Conservation (phyloP, 92 coral and sea anemone genomes). For the Porites divaricata region DNA sequence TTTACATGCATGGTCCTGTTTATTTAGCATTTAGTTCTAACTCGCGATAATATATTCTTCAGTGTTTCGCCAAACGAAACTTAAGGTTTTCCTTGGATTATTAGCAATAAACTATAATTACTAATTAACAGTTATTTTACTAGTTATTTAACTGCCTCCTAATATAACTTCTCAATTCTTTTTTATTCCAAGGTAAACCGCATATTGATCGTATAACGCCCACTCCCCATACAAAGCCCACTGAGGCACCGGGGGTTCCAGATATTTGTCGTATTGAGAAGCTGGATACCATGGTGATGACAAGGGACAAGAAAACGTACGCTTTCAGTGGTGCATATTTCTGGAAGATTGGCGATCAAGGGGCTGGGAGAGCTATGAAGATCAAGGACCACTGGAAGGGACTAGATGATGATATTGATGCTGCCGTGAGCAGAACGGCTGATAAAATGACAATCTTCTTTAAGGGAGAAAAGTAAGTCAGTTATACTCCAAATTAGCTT, state of each 20-base stretch:
- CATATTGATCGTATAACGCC: conserved; percentile 31
- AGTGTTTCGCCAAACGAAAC: too few relatives aligned
- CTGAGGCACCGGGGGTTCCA: conserved; percentile 22
- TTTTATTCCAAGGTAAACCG: conserved; percentile 28
- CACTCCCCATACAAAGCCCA: conserved; percentile 37
- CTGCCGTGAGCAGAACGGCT: conserved; percentile 53
- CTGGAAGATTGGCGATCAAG: conserved; percentile 33
- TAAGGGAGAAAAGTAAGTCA: conserved; percentile 74
- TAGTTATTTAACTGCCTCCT: too few relatives aligned
- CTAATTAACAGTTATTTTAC: too few relatives aligned
- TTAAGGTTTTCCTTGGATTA: too few relatives aligned
- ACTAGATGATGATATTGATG: conserved; percentile 34
- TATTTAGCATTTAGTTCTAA: too few relatives aligned
- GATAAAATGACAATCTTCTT: conserved; percentile 75
- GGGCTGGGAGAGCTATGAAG: conserved; percentile 40
- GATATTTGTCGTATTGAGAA: conserved; percentile 27
- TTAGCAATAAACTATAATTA: too few relatives aligned
- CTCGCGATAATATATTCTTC: too few relatives aligned
- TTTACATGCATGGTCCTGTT: too few relatives aligned
- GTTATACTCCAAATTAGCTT: not conserved
- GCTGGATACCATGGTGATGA: conserved; percentile 36
- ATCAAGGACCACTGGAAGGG: conserved; percentile 49
- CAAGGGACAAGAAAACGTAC: conserved; percentile 32
- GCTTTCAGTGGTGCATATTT: conserved; percentile 43
- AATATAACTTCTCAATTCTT: not conserved